Conservation (phyloP, 2,113 vertebrate species). For the Montifringilla adamsi region DNA sequence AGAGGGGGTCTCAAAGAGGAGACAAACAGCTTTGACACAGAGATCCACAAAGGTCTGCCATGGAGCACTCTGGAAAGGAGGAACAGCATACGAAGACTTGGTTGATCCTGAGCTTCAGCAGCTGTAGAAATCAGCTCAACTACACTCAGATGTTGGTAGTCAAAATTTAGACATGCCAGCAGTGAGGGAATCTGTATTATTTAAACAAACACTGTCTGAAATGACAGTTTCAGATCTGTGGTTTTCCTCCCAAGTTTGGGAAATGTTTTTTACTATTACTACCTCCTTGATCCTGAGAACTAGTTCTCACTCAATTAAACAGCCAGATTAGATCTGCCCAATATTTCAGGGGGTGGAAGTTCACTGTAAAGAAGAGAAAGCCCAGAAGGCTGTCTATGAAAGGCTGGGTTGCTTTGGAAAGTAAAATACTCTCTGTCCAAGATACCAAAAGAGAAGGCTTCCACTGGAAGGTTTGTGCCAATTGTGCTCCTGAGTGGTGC, state of each 20-base stretch:
- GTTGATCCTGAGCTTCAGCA: conserved; percentile 60
- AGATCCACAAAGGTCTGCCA: conserved; percentile 57
- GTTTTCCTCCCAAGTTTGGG: not conserved
- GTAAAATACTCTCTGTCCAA: not conserved
- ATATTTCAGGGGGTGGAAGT: not conserved
- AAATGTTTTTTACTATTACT: not conserved
- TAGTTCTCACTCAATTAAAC: not conserved
- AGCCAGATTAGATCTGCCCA: not conserved
- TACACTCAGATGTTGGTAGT: conserved; percentile 42
- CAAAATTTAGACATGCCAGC: conserved; percentile 44
- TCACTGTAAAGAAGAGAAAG: conserved; percentile 4
- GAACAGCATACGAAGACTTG: conserved; percentile 53
- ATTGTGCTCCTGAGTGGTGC: not conserved
- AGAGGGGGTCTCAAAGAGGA: conserved; percentile 43
- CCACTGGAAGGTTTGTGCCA: conserved; percentile 31
- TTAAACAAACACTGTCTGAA: conserved; percentile 4
- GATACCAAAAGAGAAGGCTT: conserved; percentile 21
- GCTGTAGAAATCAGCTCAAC: conserved; percentile 58
- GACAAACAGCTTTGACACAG: conserved; percentile 62
- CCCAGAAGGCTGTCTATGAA: not conserved
- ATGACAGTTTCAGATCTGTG: not conserved
- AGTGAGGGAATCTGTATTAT: not conserved
- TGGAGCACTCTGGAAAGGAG: conserved; percentile 64
- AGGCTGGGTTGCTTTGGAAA: not conserved
- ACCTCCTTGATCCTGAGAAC: not conserved